A percentile compares a stretch with the other conserved stretches of the same genome.
Evolutionary conservation across 2,113 vertebrate genomes (phyloP).

Genomic region (Furnarius figulus): DNA sequence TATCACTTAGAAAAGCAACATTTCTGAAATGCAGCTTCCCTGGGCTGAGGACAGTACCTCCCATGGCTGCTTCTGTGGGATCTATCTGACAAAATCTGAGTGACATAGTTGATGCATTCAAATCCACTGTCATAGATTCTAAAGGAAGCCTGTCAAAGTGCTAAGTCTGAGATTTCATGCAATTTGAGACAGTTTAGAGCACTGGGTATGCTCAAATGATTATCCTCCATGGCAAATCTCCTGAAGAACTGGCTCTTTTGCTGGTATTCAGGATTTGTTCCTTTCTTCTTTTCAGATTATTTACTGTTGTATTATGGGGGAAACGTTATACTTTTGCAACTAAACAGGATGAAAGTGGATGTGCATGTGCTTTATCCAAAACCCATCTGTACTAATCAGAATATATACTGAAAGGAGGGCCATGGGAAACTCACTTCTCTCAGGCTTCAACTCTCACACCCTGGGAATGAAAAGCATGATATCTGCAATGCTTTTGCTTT

Average conservation of each 20-base stretch:
- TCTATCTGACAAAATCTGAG: constrained; percentile 30
- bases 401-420: not conserved
- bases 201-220: not conserved
- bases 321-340: not conserved
- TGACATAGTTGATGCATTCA: not conserved
- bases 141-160: constrained; percentile 40
- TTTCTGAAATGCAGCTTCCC: not conserved
- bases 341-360: not conserved
- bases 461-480: not conserved
- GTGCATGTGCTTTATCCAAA: not conserved
- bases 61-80: not conserved
- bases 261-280: not conserved
- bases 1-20: not conserved
- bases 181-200: not conserved
- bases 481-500: not conserved
- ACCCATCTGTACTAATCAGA: not conserved
- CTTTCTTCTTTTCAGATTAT: not conserved
- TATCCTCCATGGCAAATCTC: not conserved
- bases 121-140: constrained; percentile 3
- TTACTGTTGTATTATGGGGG: not conserved
- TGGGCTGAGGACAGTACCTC: not conserved
- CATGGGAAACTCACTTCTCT: not conserved
- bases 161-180: not conserved
- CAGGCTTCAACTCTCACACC: not conserved
- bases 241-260: not conserved